Evolutionary conservation across 2,888 invertebrate species (phyloP).

Genomic region (Acrobasis consociella): DNA sequence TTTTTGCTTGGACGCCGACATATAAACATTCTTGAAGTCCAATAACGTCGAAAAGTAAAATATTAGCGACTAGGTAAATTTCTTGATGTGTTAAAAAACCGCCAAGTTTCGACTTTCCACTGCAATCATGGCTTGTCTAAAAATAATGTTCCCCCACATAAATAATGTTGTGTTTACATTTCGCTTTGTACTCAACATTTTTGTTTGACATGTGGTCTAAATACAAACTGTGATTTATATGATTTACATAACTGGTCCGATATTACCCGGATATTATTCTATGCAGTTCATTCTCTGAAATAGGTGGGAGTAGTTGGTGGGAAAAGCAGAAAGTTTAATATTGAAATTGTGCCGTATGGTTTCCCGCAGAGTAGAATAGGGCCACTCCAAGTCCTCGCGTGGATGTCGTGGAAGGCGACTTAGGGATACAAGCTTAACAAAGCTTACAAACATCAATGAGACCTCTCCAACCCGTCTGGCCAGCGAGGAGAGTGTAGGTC

Average conservation of each 20-base stretch:
- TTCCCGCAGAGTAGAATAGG: too few species aligned
- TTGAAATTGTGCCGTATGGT: too few species aligned
- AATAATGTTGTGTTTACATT: conserved; percentile 48
- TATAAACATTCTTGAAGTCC: neutral
- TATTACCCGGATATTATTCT: conserved; percentile 18
- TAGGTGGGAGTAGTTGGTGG: neutral
- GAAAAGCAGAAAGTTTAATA: neutral
- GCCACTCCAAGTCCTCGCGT: too few species aligned
- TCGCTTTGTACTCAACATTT: conserved; percentile 39
- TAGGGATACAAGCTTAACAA: too few species aligned
- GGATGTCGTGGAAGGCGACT: too few species aligned
- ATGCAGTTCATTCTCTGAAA: conserved; percentile 10
- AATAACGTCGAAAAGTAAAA: neutral
- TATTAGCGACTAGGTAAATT: neutral
- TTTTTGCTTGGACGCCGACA: too few species aligned
- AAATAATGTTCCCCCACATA: conserved; percentile 41
- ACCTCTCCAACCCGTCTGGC: too few species aligned
- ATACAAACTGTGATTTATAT: conserved; percentile 37
- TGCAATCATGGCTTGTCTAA: conserved; percentile 37
- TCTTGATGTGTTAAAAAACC: neutral
- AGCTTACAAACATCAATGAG: too few species aligned
- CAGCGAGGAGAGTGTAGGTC: too few species aligned
- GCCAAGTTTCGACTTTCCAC: conserved; percentile 26
- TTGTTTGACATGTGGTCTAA: conserved; percentile 41
- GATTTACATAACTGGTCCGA: conserved; percentile 28